Percentiles rank a stretch among this genome's conserved stretches.
phyloP scores from a whole-genome alignment of 1,140 invertebrate genomes.

The Aphidius gifuensis region DNA sequence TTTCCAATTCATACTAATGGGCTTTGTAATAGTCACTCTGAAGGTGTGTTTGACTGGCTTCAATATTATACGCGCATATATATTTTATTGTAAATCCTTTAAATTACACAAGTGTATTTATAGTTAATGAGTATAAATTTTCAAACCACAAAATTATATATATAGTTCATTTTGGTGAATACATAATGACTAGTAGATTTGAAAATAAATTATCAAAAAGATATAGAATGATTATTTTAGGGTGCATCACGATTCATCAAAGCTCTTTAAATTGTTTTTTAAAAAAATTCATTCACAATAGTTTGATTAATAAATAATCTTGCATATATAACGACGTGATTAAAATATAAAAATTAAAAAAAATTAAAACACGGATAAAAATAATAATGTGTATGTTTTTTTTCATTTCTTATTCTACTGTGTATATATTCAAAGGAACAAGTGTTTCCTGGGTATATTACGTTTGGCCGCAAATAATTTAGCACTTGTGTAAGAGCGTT shows the following conservation, averaged over 20 bases:
- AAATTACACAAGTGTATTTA: no score
- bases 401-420: not conserved
- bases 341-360: not conserved
- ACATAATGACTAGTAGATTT: constrained; percentile 20
- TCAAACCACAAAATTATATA: constrained; percentile 29
- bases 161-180: constrained; percentile 26
- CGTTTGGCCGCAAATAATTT: constrained; percentile 5
- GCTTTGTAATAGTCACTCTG: no score
- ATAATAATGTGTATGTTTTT: not conserved
- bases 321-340: no score
- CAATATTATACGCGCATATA: no score
- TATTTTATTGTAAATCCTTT: no score
- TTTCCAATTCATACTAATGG: no score
- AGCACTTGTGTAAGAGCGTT: constrained; percentile 24
- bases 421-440: no score
- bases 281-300: constrained; percentile 3
- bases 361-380: not conserved
- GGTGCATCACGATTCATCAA: no score
- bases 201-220: constrained; percentile 4
- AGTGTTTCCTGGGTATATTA: constrained; percentile 6
- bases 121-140: constrained; percentile 32
- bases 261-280: no score
- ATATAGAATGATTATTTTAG: no score
- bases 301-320: no score
- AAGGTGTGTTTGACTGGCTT: no score